Conservation (phyloP, 2,113 vertebrate species). For the Pluvialis apricaria region DNA sequence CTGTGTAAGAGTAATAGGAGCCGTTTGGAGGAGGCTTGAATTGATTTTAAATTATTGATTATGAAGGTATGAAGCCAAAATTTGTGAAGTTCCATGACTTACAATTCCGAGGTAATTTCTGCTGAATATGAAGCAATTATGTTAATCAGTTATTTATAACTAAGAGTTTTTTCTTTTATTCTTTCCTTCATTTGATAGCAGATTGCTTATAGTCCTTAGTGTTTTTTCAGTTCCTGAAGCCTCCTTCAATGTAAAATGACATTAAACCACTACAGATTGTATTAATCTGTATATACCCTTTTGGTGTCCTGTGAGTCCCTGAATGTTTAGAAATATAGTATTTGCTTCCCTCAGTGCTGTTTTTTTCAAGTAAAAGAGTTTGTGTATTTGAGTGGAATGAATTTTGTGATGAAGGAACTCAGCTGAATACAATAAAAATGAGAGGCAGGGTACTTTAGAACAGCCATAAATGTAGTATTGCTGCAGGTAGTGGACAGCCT, state of each 20-base stretch:
- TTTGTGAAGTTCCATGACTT: not conserved
- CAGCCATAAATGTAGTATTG: not conserved
- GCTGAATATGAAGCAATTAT: not conserved
- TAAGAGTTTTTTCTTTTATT: not conserved
- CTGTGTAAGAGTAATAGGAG: not conserved
- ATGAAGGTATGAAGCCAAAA: not conserved
- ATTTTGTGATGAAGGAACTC: not conserved
- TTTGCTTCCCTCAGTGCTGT: not conserved
- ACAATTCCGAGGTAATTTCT: not conserved
- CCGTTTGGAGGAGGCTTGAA: not conserved
- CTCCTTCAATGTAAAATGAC: not conserved
- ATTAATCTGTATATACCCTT: not conserved
- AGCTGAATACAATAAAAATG: not conserved
- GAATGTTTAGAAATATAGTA: not conserved
- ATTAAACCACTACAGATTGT: not conserved
- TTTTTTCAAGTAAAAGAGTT: not conserved
- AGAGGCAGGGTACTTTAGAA: not conserved
- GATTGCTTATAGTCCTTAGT: not conserved
- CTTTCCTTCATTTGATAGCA: not conserved
- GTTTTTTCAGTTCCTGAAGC: not conserved
- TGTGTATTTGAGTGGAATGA: not conserved
- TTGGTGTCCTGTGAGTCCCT: not conserved
- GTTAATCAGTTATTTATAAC: not conserved
- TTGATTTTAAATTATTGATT: not conserved
- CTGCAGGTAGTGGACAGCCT: not conserved